These are phyloP conservation scores for Stomorhina lunata DNA, from an alignment of 2,888 invertebrate species.

Conservation along the genomic window DNA sequence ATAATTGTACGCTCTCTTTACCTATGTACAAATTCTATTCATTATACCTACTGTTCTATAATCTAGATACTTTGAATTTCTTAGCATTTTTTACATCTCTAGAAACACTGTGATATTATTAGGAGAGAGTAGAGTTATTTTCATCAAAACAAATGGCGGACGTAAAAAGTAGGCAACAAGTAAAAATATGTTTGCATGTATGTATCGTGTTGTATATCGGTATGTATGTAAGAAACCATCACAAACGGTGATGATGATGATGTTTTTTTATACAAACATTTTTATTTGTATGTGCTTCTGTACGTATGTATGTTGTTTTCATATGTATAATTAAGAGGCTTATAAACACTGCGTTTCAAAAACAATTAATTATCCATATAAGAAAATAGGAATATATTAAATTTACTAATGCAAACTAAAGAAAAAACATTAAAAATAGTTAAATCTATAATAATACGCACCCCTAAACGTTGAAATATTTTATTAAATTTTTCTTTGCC, in stretches of 20 bases:
- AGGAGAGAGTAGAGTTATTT: slow-evolving; percentile 62
- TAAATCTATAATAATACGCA: slow-evolving; percentile 73
- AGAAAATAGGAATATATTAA: slow-evolving; percentile 12
- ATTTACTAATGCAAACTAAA: not conserved
- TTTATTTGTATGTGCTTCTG: slow-evolving; percentile 1
- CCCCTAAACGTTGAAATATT: slow-evolving; percentile 79
- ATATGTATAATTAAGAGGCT: slow-evolving; percentile 16
- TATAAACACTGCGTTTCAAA: slow-evolving; percentile 24
- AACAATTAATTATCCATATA: slow-evolving; percentile 42
- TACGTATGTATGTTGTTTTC: not conserved
- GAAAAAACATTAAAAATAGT: slow-evolving; percentile 57
- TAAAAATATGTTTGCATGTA: slow-evolving; percentile 29
- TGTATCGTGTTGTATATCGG: slow-evolving; percentile 19
- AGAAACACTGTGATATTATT: slow-evolving; percentile 52
- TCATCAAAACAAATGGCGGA: slow-evolving; percentile 65
- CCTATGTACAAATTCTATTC: not conserved
- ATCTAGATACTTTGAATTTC: not conserved
- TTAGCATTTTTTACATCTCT: slow-evolving; percentile 1
- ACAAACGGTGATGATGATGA: slow-evolving; percentile 43
- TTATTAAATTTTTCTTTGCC: slow-evolving; percentile 78
- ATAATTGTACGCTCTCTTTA: not conserved
- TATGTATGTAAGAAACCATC: slow-evolving; percentile 52
- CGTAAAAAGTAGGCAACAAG: slow-evolving; percentile 63
- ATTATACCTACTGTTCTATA: too few relatives aligned
- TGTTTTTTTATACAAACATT: slow-evolving; percentile 28